These are phyloP conservation scores for Operophtera brumata DNA, from an alignment of 2,888 invertebrate species.

Conservation along the genomic window DNA sequence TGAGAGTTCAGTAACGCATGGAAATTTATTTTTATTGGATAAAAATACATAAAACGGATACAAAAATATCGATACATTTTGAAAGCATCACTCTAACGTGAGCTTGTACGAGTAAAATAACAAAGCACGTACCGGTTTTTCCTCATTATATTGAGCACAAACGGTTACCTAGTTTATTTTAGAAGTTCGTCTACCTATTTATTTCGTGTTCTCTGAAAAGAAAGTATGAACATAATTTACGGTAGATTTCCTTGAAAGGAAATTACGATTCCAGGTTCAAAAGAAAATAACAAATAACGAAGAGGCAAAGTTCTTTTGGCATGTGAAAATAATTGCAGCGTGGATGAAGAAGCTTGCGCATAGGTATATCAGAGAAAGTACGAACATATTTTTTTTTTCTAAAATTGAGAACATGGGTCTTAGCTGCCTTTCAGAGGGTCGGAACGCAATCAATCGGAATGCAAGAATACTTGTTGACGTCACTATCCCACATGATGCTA, in stretches of 20 bases:
- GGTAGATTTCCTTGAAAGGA: neutral
- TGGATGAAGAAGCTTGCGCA: too few species aligned
- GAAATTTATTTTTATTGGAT: conserved; percentile 2
- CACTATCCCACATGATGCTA: too few species aligned
- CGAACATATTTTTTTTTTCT: too few species aligned
- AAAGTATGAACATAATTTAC: neutral
- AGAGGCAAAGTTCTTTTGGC: too few species aligned
- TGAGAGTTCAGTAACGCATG: neutral
- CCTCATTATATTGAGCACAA: conserved; percentile 4
- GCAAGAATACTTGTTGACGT: too few species aligned
- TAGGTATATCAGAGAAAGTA: too few species aligned
- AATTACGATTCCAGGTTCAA: neutral
- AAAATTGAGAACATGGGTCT: too few species aligned
- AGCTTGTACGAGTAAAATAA: conserved; percentile 3
- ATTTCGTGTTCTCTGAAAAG: neutral
- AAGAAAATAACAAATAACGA: neutral
- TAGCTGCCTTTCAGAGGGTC: too few species aligned
- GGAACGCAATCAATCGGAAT: too few species aligned
- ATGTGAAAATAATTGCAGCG: too few species aligned
- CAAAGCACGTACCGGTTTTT: conserved; percentile 1
- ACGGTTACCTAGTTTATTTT: neutral
- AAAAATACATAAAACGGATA: conserved; percentile 4
- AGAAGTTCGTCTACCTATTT: conserved; percentile 2
- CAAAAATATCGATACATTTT: conserved; percentile 11
- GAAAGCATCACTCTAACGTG: neutral